Evolutionary conservation across 2,888 invertebrate genomes (phyloP), one percentile per base, ranked within the genome.

Genomic region (Timema podura): DNA sequence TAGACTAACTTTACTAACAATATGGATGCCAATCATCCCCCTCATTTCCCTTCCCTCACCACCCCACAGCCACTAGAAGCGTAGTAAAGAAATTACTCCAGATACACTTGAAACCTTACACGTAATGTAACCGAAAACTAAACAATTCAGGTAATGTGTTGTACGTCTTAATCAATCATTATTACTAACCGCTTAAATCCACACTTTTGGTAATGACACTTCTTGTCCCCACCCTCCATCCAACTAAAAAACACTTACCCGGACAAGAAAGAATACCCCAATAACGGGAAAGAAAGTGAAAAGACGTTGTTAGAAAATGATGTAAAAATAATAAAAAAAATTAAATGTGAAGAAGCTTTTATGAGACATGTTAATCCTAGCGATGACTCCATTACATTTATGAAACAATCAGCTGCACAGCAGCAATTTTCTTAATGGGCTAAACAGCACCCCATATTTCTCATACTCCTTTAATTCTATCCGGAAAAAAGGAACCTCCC

Each of bases 131-230:
- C 61, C 45, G 44, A 61, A 44, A 61, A 45, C 61, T 61, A 61
- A 61, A 61, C 61, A 61, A 61, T 61, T 61, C 61, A 13, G 45
- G 44, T 61, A 61, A 61, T 61, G 61, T 45, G 61, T n/a, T 6
- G 13, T 44, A 61, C 61, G 61, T 61, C 61, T 61, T 61, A 61
- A 61, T 61, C 61, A 61, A 61, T 61, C 61, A 61, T 61, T 61
- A 61, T 61, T 61, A 61, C 45, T 61, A 44, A 44, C 61, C 44
- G 30, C 61, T 44, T 61, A 44, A 61, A 44, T 44, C 61, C 44
- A 61, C 61, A 61, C 61, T 61, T 61, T 61, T 61, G 61, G n/a
- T 61, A 61, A 61, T 61, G 61, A 61, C 61, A 61, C 61, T 13
- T 9, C 44, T 61, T 44, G 44, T 61, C 16, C 57, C 8, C 61